Percentiles rank a stretch among this genome's conserved stretches.
These are phyloP conservation scores for Scalopus aquaticus DNA, from an alignment of 2,113 vertebrate genomes.

Conservation along the genomic window DNA sequence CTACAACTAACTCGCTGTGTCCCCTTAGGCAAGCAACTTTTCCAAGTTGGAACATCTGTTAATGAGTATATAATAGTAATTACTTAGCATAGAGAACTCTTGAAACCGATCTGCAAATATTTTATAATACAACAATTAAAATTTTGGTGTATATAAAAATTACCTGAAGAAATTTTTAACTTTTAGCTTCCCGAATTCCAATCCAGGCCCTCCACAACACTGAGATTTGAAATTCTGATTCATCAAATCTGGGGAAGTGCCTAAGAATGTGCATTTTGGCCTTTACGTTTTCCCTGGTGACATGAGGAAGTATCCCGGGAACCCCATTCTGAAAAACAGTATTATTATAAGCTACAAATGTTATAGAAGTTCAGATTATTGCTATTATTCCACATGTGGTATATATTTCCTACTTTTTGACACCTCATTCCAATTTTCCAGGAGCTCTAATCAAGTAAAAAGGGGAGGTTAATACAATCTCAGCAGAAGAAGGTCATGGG, in stretches of 20 bases:
- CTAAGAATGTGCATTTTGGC: background rate
- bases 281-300: background rate
- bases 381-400: conserved; percentile 19
- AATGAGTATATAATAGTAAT: conserved; percentile 47
- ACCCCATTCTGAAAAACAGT: background rate
- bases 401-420: conserved; percentile 81
- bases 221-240: background rate
- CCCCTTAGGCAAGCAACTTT: background rate
- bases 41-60: background rate
- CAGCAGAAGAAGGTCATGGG: conserved; percentile 82
- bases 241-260: background rate
- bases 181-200: background rate
- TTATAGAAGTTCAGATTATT: background rate
- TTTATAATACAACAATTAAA: background rate
- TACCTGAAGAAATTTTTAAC: background rate
- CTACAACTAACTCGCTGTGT: background rate
- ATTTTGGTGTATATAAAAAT: background rate
- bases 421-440: conserved; percentile 83
- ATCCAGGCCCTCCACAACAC: too few species aligned
- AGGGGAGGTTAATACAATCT: conserved; percentile 82
- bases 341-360: background rate
- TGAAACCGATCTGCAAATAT: background rate
- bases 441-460: conserved; percentile 84
- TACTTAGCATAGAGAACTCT: background rate
- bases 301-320: background rate